A percentile compares a stretch with the other conserved stretches of the same genome.
phyloP scores from a whole-genome alignment of 2,113 vertebrate genomes.

The Speoplatyrhinus poulsoni region DNA sequence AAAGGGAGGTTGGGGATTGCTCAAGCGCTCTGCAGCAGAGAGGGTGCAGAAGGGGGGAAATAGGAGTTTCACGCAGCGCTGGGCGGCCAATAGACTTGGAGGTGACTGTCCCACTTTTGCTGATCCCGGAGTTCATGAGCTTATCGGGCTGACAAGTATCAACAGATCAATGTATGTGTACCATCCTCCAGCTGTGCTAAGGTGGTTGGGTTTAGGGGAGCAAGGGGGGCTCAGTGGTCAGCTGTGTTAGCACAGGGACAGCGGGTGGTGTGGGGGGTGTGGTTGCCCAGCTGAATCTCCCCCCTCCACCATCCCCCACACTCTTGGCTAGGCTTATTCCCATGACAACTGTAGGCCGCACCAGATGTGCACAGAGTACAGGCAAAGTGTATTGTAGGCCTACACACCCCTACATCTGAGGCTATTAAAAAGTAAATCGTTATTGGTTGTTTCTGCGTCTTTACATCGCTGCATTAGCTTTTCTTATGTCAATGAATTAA shows the following conservation, averaged over 20 bases:
- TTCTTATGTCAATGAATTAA: background rate
- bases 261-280: constrained; percentile 8
- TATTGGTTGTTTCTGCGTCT: constrained; percentile 2
- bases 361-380: constrained; percentile 66
- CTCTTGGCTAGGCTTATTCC: constrained; percentile 49
- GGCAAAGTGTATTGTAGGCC: constrained; percentile 27
- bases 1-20: constrained; percentile 71
- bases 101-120: background rate
- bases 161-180: background rate
- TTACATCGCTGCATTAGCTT: background rate
- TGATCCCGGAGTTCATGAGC: too few species aligned
- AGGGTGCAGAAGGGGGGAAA: constrained; percentile 18
- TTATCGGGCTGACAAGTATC: background rate
- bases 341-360: constrained; percentile 62
- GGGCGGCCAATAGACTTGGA: background rate
- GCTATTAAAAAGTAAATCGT: background rate
- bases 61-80: background rate
- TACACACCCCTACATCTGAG: constrained; percentile 21
- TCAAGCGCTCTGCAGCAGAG: constrained; percentile 55
- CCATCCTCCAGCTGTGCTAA: constrained; percentile 42
- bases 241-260: constrained; percentile 53
- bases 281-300: background rate
- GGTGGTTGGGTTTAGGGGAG: constrained; percentile 19
- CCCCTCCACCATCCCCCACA: constrained; percentile 32
- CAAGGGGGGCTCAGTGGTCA: constrained; percentile 48